Conservation (phyloP, 2,888 invertebrate genomes). For the Andricus quercusramuli region DNA sequence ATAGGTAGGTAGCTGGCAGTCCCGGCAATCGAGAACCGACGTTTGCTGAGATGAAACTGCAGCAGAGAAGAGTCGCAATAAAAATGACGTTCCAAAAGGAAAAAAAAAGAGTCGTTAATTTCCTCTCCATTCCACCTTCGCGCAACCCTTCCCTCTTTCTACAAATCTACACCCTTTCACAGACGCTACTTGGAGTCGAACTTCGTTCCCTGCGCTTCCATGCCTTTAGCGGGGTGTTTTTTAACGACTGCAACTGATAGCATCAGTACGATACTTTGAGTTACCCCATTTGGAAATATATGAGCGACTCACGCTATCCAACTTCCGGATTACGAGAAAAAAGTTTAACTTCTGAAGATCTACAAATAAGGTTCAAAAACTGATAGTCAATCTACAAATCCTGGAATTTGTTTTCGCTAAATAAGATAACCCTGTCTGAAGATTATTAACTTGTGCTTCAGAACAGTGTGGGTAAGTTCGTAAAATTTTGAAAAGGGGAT, state of each 20-base stretch:
- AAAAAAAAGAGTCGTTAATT: constrained; percentile 52
- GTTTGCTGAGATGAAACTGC: constrained; percentile 43
- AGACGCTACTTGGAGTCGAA: constrained; percentile 8
- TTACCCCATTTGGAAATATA: not conserved
- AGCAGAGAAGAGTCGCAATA: constrained; percentile 53
- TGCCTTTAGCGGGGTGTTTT: not conserved
- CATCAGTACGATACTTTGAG: not conserved
- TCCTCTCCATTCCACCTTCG: constrained; percentile 48
- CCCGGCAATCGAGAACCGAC: constrained; percentile 52
- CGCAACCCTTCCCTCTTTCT: constrained; percentile 7
- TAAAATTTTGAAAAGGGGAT: no score
- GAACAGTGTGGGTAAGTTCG: no score
- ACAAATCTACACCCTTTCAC: not conserved
- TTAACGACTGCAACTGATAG: constrained; percentile 22
- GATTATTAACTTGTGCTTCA: no score
- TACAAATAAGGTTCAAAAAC: no score
- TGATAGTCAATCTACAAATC: no score
- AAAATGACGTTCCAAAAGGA: constrained; percentile 54
- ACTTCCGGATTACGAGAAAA: not conserved
- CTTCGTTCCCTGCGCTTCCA: constrained; percentile 2
- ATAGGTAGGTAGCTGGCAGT: constrained; percentile 23
- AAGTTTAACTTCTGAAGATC: not conserved
- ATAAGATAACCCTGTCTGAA: no score
- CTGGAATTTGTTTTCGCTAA: no score
- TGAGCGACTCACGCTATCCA: not conserved